Evolutionary conservation across 2,113 vertebrate species (phyloP).

Genomic region (Pavo muticus): DNA sequence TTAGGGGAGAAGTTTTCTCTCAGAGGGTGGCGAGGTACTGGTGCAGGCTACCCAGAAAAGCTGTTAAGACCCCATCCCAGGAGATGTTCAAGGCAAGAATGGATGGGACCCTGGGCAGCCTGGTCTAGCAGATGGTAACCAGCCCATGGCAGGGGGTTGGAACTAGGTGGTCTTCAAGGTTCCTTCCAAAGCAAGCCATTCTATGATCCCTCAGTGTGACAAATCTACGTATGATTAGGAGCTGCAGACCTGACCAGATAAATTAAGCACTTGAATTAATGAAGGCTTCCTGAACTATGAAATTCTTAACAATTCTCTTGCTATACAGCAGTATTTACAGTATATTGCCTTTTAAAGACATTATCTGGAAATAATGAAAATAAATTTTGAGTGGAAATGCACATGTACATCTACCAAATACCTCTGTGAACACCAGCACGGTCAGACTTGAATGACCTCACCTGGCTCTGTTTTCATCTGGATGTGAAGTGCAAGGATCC

Average conservation of each 20-base stretch:
- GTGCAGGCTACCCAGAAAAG: no score
- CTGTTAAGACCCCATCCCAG: no score
- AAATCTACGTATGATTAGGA: fast-evolving
- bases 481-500: not conserved
- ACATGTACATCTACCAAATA: not conserved
- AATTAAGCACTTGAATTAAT: not conserved
- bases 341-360: not conserved
- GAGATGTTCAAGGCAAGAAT: no score
- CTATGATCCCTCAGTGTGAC: no score
- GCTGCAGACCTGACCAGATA: not conserved
- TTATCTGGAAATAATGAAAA: not conserved
- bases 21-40: no score
- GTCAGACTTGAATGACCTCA: not conserved
- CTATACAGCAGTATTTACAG: not conserved
- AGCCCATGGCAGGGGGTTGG: no score
- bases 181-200: no score
- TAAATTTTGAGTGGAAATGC: not conserved
- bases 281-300: not conserved
- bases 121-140: no score
- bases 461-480: not conserved
- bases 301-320: not conserved
- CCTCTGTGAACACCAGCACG: not conserved
- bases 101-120: no score
- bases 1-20: no score
- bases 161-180: no score